A percentile compares a stretch with the other conserved stretches of the same genome.
Evolutionary conservation across 2,888 invertebrate genomes (phyloP).

Genomic region (Gerris lacustris): DNA sequence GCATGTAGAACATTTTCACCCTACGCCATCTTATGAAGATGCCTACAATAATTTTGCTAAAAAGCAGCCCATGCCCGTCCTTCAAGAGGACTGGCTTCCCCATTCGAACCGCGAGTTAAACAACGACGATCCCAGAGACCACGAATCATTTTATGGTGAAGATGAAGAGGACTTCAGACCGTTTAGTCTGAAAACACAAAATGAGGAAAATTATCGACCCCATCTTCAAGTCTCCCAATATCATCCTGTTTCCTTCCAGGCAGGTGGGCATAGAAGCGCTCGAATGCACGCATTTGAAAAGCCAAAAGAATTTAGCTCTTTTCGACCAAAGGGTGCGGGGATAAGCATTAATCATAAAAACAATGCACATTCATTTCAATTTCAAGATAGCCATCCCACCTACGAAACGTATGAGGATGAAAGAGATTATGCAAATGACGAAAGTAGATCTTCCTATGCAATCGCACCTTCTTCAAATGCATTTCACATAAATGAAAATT

Average conservation of each 20-base stretch:
- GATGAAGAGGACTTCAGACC: background rate
- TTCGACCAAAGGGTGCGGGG: background rate
- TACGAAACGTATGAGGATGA: background rate
- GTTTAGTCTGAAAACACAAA: background rate
- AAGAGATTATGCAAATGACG: background rate
- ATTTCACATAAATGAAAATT: background rate
- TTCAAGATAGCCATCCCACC: background rate
- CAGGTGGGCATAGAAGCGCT: background rate
- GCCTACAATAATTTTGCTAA: background rate
- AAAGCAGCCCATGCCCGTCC: background rate
- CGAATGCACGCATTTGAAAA: background rate
- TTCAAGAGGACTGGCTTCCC: background rate
- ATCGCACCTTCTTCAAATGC: background rate
- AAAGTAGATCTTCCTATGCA: background rate
- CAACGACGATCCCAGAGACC: background rate
- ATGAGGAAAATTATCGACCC: background rate
- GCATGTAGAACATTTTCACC: background rate
- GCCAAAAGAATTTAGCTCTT: background rate
- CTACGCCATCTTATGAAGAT: background rate
- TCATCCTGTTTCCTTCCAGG: background rate
- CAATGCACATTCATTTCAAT: constrained; percentile 1
- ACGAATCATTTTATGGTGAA: background rate
- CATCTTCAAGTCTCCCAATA: background rate
- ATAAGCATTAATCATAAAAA: background rate
- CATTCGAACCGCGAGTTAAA: background rate